Base-by-base conservation (phyloP, 2,888 invertebrate genomes). In the Meteorus colon region DNA sequence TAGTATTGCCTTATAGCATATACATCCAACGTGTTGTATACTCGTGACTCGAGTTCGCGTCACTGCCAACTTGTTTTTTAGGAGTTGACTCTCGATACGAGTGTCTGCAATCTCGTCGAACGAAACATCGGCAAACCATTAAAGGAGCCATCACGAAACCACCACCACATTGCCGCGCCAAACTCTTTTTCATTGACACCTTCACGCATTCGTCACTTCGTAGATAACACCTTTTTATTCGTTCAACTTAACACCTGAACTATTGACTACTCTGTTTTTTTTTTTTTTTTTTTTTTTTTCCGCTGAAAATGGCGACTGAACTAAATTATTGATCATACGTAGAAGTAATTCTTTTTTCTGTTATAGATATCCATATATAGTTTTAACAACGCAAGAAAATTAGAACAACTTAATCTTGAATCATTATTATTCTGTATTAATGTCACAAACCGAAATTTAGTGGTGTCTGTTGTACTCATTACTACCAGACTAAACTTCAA, bases 401-500 rank as follows among this genome's bases (percentile, higher is more conserved):
- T 83, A 84, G 83, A 86, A 78, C 86, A 82, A 83, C 82, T 82
- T 79, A 78, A 74, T 74, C 82, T 84, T 89, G 87, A 89, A 89
- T 89, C 89, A 89, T 86, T 88, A 89, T 89, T 89, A 89, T 86
- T 87, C 87, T 87, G 88, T 86, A 89, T 89, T 89, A 89, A 86
- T 84, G 85, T 83, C 83, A 85, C 87, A 86, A 88, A 88, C 83
- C 85, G 82, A 81, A 5, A 8, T 19, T n/a, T 19, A 80, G 79
- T 83, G 81, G 81, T 84, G 81, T 82, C 82, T 80, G 77, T 78
- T 74, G 68, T 84, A 82, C 86, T 87, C 87, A 87, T 87, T 86
- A 86, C 86, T 85, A 81, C 82, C 81, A 83, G 85, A 86, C 86
- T 87, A 85, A 84, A 87, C 84, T 87, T 84, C 79, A 78, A 81